Percentiles rank a stretch among this genome's conserved stretches.
Evolutionary conservation across 1,140 invertebrate species (phyloP).

Genomic region (Oppia nitens): DNA sequence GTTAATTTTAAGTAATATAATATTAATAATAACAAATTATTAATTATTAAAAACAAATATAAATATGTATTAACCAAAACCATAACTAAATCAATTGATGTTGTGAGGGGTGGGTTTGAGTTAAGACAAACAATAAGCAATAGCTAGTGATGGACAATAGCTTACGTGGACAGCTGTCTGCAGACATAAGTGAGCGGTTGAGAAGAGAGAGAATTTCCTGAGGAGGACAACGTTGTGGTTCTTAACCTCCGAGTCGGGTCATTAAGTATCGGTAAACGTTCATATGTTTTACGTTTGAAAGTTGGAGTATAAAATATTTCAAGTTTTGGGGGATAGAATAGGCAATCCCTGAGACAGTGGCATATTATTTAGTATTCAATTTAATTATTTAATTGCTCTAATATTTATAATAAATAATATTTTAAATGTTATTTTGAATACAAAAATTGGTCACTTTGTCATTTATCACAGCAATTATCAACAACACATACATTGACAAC

Average conservation of each 20-base stretch:
- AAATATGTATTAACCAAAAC: neutral
- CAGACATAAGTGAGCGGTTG: conserved; percentile 2
- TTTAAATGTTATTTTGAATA: too few relatives aligned
- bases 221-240: neutral
- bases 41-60: neutral
- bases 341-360: conserved; percentile 10
- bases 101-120: neutral
- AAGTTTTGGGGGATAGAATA: neutral
- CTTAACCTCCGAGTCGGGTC: neutral
- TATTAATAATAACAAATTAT: neutral
- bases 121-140: neutral
- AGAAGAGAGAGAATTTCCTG: neutral
- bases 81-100: neutral
- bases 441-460: too few relatives aligned
- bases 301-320: conserved; percentile 22
- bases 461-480: too few relatives aligned
- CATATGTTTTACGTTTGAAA: conserved; percentile 22
- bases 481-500: too few relatives aligned
- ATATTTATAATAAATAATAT: too few relatives aligned
- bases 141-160: neutral
- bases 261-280: neutral
- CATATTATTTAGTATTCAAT: neutral
- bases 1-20: too few relatives aligned
- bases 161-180: conserved; percentile 11
- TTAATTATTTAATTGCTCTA: too few relatives aligned